phyloP scores from a whole-genome alignment of 2,113 vertebrate genomes.

The Atherinomorus stipes region DNA sequence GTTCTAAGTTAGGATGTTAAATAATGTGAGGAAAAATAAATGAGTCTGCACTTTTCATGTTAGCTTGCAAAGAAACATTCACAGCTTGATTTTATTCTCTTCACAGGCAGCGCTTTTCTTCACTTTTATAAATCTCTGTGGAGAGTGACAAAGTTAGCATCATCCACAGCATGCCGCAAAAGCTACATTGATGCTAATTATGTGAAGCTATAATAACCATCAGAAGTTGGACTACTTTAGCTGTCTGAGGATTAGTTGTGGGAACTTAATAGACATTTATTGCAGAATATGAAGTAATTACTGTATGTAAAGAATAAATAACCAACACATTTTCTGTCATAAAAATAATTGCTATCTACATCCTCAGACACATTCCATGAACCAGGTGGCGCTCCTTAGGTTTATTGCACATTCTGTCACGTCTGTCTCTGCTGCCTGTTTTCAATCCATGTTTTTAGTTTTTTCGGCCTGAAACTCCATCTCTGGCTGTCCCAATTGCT shows the following conservation, averaged over 20 bases:
- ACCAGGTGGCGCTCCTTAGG: constrained; percentile 1
- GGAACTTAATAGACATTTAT: constrained; percentile 11
- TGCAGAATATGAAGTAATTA: neutral
- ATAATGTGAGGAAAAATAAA: too few species aligned
- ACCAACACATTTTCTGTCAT: constrained; percentile 12
- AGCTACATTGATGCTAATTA: neutral
- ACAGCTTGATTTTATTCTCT: neutral
- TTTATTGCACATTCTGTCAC: constrained; percentile 13
- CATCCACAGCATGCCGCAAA: neutral
- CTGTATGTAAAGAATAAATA: constrained; percentile 16
- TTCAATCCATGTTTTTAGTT: constrained; percentile 8
- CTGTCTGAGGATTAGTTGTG: neutral
- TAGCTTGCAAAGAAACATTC: neutral
- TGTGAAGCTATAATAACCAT: neutral
- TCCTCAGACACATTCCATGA: neutral
- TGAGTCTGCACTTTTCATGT: too few species aligned
- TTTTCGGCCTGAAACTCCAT: neutral
- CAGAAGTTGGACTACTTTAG: constrained; percentile 9
- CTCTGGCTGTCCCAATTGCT: constrained; percentile 23
- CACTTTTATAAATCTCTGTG: neutral
- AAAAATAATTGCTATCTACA: neutral
- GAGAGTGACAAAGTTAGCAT: constrained; percentile 4
- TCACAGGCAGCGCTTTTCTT: neutral
- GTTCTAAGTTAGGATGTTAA: too few species aligned
- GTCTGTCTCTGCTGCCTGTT: constrained; percentile 16